These are phyloP conservation scores for Pangasius krempfi DNA, from an alignment of 2,797 vertebrate species.

Conservation along the genomic window DNA sequence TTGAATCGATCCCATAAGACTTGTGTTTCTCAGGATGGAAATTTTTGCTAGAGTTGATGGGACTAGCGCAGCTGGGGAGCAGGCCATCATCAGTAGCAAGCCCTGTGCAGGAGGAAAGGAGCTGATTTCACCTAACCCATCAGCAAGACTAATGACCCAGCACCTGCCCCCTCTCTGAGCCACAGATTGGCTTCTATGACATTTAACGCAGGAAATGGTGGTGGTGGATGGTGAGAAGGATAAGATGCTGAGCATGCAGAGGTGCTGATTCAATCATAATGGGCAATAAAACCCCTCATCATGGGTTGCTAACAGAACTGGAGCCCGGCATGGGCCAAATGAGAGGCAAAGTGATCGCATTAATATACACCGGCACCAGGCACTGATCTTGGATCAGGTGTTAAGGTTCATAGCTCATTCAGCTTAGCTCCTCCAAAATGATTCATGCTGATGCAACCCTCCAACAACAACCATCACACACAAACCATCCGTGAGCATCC, in stretches of 20 bases:
- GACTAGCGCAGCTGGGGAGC: slow-evolving; percentile 34
- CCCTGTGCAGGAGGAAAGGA: slow-evolving; percentile 37
- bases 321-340: slow-evolving; percentile 49
- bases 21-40: slow-evolving; percentile 33
- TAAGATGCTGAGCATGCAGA: slow-evolving; percentile 59
- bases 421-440: slow-evolving; percentile 30
- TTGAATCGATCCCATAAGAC: slow-evolving; percentile 33
- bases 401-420: slow-evolving; percentile 30
- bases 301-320: slow-evolving; percentile 44
- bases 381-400: slow-evolving; percentile 50
- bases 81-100: slow-evolving; percentile 27
- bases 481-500: slow-evolving; percentile 6
- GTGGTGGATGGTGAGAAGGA: slow-evolving; percentile 64
- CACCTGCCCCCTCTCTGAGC: slow-evolving; percentile 50
- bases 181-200: slow-evolving; percentile 67
- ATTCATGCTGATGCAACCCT: slow-evolving; percentile 27
- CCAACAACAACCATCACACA: slow-evolving; percentile 26
- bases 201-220: slow-evolving; percentile 73
- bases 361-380: slow-evolving; percentile 44
- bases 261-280: slow-evolving; percentile 62
- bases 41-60: slow-evolving; percentile 37
- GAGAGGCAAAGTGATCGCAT: slow-evolving; percentile 50
- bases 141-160: slow-evolving; percentile 57
- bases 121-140: slow-evolving; percentile 53
- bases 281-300: slow-evolving; percentile 59